phyloP scores from a whole-genome alignment of 2,113 vertebrate species.

The Ageneiosus marmoratus region DNA sequence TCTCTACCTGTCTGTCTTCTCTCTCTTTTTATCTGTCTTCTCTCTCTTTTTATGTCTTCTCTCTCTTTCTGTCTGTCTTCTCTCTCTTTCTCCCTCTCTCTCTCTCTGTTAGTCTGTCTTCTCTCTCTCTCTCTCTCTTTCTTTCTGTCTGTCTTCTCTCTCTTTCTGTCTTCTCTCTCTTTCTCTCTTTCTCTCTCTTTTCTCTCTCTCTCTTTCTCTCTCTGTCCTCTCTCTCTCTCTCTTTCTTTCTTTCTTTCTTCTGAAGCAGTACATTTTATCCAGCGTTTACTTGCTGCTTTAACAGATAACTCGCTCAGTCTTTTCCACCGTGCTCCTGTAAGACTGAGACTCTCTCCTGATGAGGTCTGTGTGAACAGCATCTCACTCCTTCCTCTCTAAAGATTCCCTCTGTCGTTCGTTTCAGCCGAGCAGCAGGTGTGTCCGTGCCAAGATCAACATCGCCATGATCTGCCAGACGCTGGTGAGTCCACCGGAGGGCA shows the following conservation, averaged over 20 bases:
- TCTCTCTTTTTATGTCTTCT: too few species aligned
- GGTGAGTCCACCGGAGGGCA: conserved; percentile 94
- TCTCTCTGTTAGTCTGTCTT: too few species aligned
- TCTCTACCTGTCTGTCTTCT: too few species aligned
- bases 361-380: neutral
- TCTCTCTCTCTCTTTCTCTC: neutral
- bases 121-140: neutral
- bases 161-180: neutral
- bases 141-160: neutral
- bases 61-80: too few species aligned
- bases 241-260: neutral
- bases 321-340: too few species aligned
- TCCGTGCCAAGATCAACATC: conserved; percentile 98
- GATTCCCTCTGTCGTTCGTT: conserved; percentile 6
- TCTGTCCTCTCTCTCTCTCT: neutral
- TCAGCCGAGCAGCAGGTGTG: conserved; percentile 90
- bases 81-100: too few species aligned
- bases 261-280: too few species aligned
- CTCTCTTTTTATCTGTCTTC: too few species aligned
- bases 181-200: neutral
- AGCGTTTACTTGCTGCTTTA: too few species aligned
- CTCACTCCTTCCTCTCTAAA: neutral
- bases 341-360: neutral
- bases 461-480: conserved; percentile 98
- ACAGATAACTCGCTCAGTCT: too few species aligned